Conservation (phyloP, 2,888 invertebrate genomes). For the Drosophila nr. perissopoda region DNA sequence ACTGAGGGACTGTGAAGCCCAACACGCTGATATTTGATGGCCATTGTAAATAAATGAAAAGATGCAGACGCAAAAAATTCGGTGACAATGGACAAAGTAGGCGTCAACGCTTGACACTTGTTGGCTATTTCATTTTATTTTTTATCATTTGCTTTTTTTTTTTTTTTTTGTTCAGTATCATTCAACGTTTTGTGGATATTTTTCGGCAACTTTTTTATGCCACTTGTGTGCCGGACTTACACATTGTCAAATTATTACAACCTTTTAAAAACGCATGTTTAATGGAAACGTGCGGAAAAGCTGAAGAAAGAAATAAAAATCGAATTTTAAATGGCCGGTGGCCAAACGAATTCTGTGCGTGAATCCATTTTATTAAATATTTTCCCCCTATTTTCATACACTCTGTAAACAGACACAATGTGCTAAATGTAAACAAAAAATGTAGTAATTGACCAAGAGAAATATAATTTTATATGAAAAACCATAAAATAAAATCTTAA, state of each 20-base stretch:
- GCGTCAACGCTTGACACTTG: constrained; percentile 25
- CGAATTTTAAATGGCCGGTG: constrained; percentile 28
- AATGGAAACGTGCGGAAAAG: constrained; percentile 25
- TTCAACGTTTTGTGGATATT: constrained; percentile 34
- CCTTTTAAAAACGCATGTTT: constrained; percentile 49
- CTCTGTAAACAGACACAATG: neutral
- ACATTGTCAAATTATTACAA: constrained; percentile 54
- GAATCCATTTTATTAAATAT: constrained; percentile 31
- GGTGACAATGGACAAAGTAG: constrained; percentile 18
- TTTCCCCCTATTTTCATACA: neutral
- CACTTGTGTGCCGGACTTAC: constrained; percentile 11
- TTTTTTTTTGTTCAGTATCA: constrained; percentile 10
- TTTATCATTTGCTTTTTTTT: neutral
- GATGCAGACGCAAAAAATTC: constrained; percentile 18
- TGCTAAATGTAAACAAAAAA: neutral
- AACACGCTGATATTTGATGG: constrained; percentile 18
- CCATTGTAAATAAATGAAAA: constrained; percentile 36
- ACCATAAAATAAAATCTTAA: neutral
- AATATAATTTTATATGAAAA: neutral
- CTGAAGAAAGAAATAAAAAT: constrained; percentile 9
- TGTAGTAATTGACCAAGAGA: neutral
- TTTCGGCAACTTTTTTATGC: constrained; percentile 18
- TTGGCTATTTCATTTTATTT: constrained; percentile 8
- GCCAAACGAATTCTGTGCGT: constrained; percentile 16
- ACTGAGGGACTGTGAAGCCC: constrained; percentile 9